Evolutionary conservation across 1,140 invertebrate species (phyloP), one percentile per base, ranked within the genome.

Genomic region (Drosophila parvula): DNA sequence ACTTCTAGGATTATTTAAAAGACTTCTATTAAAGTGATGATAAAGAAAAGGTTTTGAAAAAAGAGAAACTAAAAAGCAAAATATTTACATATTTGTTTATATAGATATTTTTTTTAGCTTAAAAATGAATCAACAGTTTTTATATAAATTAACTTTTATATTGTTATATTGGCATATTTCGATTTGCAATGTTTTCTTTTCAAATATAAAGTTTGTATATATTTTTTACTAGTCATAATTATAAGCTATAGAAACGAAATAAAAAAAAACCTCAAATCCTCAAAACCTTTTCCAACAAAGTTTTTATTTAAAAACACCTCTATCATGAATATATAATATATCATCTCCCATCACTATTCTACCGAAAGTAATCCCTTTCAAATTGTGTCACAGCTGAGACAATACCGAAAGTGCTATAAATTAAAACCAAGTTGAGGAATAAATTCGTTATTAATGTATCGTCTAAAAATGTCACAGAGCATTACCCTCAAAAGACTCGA

Each of bases 381-480:
- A 41, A 43, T 22, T 6, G n/a, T 32, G 40, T 69, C 62, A 63
- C 83, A 88, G 79, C 79, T 88, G 84, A 69, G 84, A 57, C 67
- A 53, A 69, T 22, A 34, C n/a, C 69, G 38, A 75, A 73, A 79
- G 75, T 69, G 71, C 53, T 56, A 79, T 88, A 88, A 88, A 88
- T 88, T 83, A 83, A 62, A 81, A 78, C 40, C 62, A 65, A 64
- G 57, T 68, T 79, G 58, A 58, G 74, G 59, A 78, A 88, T 88
- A 88, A 78, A 88, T 88, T 89, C 68, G 80, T 70, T 83, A 88
- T 88, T 88, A 88, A 89, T 74, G 45, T 51, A 80, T 80, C 73
- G 73, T 78, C 84, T 89, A 89, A 88, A 71, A 77, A 78, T 88
- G 84, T 88, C 83, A 88, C 86, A 83, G 58, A 57, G 77, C 68